Conservation (phyloP, 2,888 invertebrate genomes). For the Antheraea yamamai region DNA sequence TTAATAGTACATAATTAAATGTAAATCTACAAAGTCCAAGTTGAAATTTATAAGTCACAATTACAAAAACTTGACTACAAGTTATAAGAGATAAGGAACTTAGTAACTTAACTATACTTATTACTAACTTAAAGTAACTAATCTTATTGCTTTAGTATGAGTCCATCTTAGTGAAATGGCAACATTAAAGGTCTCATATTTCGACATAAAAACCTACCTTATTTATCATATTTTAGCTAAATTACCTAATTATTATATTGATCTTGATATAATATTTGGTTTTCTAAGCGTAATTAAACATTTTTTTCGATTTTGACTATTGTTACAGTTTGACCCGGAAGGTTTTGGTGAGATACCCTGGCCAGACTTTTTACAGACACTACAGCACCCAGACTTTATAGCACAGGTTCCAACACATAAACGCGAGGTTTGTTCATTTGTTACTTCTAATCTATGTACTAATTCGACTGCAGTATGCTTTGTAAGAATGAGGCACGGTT, state of each 20-base stretch:
- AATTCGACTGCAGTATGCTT: background rate
- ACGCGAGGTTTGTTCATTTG: slow-evolving; percentile 80
- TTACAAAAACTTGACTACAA: no score
- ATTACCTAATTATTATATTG: background rate
- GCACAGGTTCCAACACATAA: slow-evolving; percentile 89
- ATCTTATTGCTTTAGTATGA: slow-evolving; percentile 22
- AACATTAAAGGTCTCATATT: background rate
- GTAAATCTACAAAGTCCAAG: no score
- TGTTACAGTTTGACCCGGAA: slow-evolving; percentile 92
- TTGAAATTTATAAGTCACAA: no score
- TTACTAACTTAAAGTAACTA: no score
- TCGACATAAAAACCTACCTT: background rate
- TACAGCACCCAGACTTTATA: slow-evolving; percentile 89
- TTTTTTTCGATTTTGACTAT: slow-evolving; percentile 3
- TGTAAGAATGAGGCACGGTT: background rate
- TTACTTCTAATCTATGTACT: slow-evolving; percentile 1
- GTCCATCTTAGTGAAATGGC: background rate
- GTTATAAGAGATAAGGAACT: no score
- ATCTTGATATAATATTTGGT: background rate
- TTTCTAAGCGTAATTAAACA: background rate
- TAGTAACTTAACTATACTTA: no score
- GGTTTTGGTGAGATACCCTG: slow-evolving; percentile 96
- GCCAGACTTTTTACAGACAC: slow-evolving; percentile 89
- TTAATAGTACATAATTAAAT: no score
- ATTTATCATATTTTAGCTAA: background rate